Percentiles rank a stretch among this genome's conserved stretches.
phyloP scores from a whole-genome alignment of 2,113 vertebrate species.

The Dicerorhinus sumatrensis region DNA sequence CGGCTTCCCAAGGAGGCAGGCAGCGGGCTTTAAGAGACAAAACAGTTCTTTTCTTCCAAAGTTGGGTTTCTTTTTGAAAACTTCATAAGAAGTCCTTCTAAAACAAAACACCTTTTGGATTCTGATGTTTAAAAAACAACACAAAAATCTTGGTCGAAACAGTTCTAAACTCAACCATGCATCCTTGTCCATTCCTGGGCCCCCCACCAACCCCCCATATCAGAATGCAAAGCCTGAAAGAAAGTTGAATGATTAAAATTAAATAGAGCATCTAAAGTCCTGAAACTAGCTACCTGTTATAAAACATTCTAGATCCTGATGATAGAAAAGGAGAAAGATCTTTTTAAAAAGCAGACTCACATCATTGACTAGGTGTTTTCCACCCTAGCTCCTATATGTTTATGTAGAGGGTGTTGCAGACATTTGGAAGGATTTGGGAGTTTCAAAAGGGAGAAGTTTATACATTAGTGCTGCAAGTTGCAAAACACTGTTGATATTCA shows the following conservation, averaged over 20 bases:
- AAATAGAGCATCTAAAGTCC: constrained; percentile 80
- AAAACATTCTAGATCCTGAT: constrained; percentile 81
- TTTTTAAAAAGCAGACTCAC: constrained; percentile 77
- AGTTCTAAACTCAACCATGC: constrained; percentile 57
- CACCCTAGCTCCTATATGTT: constrained; percentile 86
- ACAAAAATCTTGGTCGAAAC: constrained; percentile 54
- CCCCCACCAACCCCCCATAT: not conserved
- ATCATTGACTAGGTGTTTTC: constrained; percentile 85
- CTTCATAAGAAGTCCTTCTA: constrained; percentile 55
- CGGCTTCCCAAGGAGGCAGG: not conserved
- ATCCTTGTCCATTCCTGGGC: constrained; percentile 57
- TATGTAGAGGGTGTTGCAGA: constrained; percentile 89
- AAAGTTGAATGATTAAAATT: constrained; percentile 83
- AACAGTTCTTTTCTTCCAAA: constrained; percentile 34
- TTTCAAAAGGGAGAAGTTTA: constrained; percentile 99
- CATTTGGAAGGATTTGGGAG: constrained; percentile 94
- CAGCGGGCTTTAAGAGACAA: constrained; percentile 22
- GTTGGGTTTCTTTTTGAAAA: not conserved
- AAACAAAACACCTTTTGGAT: constrained; percentile 61
- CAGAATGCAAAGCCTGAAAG: constrained; percentile 77
- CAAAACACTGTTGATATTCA: constrained; percentile 99
- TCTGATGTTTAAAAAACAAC: constrained; percentile 48
- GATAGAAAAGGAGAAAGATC: constrained; percentile 80
- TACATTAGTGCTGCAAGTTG: constrained; percentile 99
- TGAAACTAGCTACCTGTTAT: constrained; percentile 76